These are phyloP conservation scores for Leptinotarsa defecta DNA, from an alignment of 1,140 invertebrate genomes.

Conservation along the genomic window DNA sequence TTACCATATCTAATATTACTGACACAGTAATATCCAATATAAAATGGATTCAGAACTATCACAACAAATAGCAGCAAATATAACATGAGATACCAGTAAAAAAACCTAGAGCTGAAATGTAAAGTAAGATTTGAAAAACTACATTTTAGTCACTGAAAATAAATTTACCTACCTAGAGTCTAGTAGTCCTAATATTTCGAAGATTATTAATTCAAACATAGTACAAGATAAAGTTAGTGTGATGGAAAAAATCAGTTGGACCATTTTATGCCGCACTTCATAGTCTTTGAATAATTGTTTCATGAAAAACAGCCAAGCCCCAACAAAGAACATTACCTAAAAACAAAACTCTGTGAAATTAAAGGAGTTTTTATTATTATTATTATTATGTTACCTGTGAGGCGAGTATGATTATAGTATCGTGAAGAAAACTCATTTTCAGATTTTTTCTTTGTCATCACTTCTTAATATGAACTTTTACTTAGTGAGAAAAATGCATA, in stretches of 20 bases:
- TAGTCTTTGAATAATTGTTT: conserved; percentile 98
- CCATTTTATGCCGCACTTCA: conserved; percentile 93
- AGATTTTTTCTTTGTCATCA: conserved; percentile 26
- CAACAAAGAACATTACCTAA: conserved; percentile 92
- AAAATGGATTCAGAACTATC: conserved; percentile 95
- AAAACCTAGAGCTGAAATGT: conserved; percentile 85
- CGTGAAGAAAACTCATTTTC: conserved; percentile 70
- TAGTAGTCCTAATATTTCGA: conserved; percentile 95
- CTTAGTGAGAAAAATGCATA: background rate
- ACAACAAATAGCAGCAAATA: conserved; percentile 93
- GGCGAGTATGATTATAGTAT: conserved; percentile 69
- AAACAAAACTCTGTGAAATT: conserved; percentile 47
- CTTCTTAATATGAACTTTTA: background rate
- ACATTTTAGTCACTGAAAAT: background rate
- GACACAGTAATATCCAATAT: conserved; percentile 94
- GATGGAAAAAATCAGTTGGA: conserved; percentile 95
- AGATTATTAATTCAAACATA: conserved; percentile 99
- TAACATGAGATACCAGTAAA: conserved; percentile 93
- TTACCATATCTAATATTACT: conserved; percentile 90
- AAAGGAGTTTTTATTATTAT: conserved; percentile 24
- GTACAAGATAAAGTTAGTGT: conserved; percentile 98
- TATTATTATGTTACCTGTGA: conserved; percentile 63
- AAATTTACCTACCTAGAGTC: conserved; percentile 62
- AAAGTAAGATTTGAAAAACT: conserved; percentile 24
- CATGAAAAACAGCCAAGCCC: conserved; percentile 98